Base-by-base conservation (phyloP, 2,113 vertebrate species). In the Hypomesus transpacificus region DNA sequence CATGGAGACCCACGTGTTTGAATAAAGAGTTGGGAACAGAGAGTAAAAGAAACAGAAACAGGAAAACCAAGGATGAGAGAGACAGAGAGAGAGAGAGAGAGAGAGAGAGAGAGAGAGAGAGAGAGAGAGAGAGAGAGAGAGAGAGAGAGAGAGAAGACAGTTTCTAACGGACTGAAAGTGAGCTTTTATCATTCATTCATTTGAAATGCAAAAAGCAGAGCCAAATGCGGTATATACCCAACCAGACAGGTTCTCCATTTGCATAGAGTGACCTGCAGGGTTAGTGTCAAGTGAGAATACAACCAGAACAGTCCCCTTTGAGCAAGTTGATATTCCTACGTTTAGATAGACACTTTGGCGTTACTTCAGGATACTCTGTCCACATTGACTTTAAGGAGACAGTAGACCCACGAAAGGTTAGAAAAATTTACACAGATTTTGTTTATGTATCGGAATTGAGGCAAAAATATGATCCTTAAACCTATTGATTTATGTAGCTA, bases 161-260 rank as follows among this genome's bases (percentile, higher is more conserved):
- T 82, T 81, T 78, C 78, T 72, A 80, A 71, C 79, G 61, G 75
- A 76, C 70, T 81, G 80, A 87, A 88, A 88, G 82, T 82, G 79
- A 57, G 66, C 86, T 89, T 91, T 88, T 87, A 85, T 87, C 87
- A 84, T 90, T 74, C 87, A 87, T 88, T 89, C 84, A 89, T 87
- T 87, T 86, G 87, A 90, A 90, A 89, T 89, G 88, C 78, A 87
- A 85, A 89, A 87, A 75, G 0, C 70, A 66, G 73, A 85, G 71
- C 77, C 84, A 84, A 77, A 88, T 77, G 68, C 67, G 65, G 76
- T 82, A 82, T 46, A 61, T 39, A 24, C 80, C 82, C 81, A 73
- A 66, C 75, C 85, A 83, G 60, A 82, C 72, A 77, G 81, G 75
- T 81, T 75, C 74, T 66, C 69, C 75, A 89, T 88, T 89, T 90